Percentiles rank a stretch among this genome's conserved stretches.
phyloP scores from a whole-genome alignment of 1,140 invertebrate species.

The Anastrepha obliqua region DNA sequence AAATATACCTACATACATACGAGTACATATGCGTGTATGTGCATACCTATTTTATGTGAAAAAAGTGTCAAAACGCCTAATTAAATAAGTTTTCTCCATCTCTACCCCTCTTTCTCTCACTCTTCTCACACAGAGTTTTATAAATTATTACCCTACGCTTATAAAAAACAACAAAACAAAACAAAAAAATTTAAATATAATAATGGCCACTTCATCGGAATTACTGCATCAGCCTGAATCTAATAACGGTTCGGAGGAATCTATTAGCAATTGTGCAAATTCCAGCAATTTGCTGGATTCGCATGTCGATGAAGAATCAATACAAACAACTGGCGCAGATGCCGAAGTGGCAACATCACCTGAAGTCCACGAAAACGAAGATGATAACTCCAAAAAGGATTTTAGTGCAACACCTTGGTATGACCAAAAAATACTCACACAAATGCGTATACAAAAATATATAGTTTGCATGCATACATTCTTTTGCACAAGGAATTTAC shows the following conservation, averaged over 20 bases:
- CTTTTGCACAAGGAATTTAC: slow-evolving; percentile 20
- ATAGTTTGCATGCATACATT: not conserved
- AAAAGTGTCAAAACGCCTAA: not conserved
- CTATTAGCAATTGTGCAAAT: slow-evolving; percentile 47
- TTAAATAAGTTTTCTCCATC: not conserved
- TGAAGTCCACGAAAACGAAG: slow-evolving; percentile 20
- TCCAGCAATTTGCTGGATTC: not conserved
- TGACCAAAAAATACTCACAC: not conserved
- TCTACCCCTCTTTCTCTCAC: not conserved
- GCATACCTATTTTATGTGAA: not conserved
- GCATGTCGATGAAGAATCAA: slow-evolving; percentile 37
- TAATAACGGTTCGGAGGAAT: slow-evolving; percentile 34
- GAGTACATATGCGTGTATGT: not conserved
- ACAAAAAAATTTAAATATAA: slow-evolving; percentile 16
- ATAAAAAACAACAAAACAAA: not conserved
- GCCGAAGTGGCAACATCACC: slow-evolving; percentile 34
- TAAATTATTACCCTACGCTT: slow-evolving; percentile 38
- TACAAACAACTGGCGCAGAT: slow-evolving; percentile 20
- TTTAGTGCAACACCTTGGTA: slow-evolving; percentile 37
- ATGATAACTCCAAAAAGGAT: slow-evolving; percentile 31
- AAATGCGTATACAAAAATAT: not conserved
- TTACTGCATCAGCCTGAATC: slow-evolving; percentile 32
- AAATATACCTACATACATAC: not conserved
- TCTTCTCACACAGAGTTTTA: not conserved
- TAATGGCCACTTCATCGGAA: slow-evolving; percentile 42